Evolutionary conservation across 2,797 vertebrate genomes (phyloP).

Genomic region (Dryobates pubescens): DNA sequence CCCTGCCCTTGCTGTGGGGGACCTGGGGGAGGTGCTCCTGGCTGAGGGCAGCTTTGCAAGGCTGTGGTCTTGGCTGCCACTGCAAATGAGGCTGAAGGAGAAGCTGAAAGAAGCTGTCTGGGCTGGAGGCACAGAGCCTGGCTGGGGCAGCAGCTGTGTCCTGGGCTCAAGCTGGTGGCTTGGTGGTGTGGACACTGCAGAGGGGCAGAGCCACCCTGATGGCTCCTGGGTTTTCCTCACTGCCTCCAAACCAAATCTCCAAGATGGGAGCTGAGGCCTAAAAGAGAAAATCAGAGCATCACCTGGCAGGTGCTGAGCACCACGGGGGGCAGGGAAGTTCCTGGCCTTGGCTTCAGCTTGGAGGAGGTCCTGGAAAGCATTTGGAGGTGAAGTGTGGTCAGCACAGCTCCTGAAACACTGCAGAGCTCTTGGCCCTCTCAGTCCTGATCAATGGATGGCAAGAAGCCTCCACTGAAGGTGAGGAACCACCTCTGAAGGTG

Average conservation of each 20-base stretch:
- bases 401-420: accelerated
- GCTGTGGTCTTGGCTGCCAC: too few relatives aligned
- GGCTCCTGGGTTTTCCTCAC: too few relatives aligned
- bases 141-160: too few relatives aligned
- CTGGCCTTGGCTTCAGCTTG: background rate
- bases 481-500: background rate
- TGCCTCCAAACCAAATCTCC: background rate
- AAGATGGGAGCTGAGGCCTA: background rate
- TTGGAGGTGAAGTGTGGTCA: background rate
- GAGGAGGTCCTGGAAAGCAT: background rate
- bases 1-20: too few relatives aligned
- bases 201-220: background rate
- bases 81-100: too few relatives aligned
- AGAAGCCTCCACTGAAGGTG: background rate
- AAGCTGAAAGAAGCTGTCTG: too few relatives aligned
- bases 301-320: background rate
- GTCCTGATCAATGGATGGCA: background rate
- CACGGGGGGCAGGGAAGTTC: background rate
- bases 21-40: too few relatives aligned
- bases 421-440: background rate
- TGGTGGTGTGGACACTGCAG: background rate
- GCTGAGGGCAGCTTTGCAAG: too few relatives aligned
- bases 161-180: background rate
- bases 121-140: too few relatives aligned
- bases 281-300: background rate